A percentile compares a stretch with the other conserved stretches of the same genome.
phyloP scores from a whole-genome alignment of 2,113 vertebrate genomes.

The Pituophis catenifer region DNA sequence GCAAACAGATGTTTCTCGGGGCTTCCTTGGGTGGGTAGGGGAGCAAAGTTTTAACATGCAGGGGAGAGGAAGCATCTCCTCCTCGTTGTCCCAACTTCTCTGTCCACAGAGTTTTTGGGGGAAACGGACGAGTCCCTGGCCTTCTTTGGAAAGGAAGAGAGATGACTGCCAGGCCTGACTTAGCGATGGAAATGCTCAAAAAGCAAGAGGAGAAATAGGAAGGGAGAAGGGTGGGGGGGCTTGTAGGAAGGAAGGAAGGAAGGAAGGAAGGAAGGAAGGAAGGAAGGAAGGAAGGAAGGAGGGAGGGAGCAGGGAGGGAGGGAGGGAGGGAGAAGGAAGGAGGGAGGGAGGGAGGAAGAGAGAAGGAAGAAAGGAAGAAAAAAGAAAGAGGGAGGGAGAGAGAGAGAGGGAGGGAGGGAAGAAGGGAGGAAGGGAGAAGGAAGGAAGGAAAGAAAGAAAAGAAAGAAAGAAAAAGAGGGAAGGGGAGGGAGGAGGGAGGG shows the following conservation, averaged over 20 bases:
- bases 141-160: neutral
- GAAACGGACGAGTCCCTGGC: neutral
- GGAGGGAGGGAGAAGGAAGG: rapidly evolving
- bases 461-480: rapidly evolving
- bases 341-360: rapidly evolving
- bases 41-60: neutral
- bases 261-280: no score
- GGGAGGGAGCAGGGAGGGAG: rapidly evolving
- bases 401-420: rapidly evolving
- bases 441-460: rapidly evolving
- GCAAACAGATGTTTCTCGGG: neutral
- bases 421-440: rapidly evolving
- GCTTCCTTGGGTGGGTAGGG: neutral
- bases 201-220: neutral
- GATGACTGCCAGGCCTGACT: rapidly evolving
- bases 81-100: neutral
- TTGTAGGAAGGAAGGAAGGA: no score
- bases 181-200: neutral
- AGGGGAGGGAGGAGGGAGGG: rapidly evolving
- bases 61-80: neutral
- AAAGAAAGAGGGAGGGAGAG: no score
- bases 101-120: neutral
- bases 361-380: rapidly evolving
- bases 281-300: rapidly evolving
- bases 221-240: no score